phyloP scores from a whole-genome alignment of 2,797 vertebrate species.

The Aldrovandia affinis region DNA sequence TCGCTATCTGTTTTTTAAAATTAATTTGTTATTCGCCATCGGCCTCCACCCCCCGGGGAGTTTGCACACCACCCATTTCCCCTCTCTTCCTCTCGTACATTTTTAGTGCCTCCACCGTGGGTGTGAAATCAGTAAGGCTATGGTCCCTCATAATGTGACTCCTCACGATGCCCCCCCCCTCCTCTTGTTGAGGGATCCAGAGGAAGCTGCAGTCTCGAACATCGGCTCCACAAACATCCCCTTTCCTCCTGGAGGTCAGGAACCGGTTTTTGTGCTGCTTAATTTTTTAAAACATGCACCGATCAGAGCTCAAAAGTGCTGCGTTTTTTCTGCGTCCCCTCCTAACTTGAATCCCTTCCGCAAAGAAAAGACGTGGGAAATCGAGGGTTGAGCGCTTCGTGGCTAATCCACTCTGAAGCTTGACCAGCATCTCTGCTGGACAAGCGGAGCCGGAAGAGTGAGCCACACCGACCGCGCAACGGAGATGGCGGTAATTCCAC shows the following conservation, averaged over 20 bases:
- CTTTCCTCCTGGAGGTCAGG: not conserved
- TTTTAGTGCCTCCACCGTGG: slow-evolving; percentile 1
- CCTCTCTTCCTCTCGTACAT: slow-evolving; percentile 38
- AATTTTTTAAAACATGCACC: not conserved
- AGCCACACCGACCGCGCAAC: no score
- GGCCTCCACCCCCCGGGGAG: slow-evolving; percentile 54
- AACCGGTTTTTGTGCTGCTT: not conserved
- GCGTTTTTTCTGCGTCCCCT: not conserved
- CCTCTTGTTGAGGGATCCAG: not conserved
- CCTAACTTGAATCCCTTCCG: slow-evolving; percentile 13
- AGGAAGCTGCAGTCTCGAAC: no score
- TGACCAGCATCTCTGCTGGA: slow-evolving; percentile 25
- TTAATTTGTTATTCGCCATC: slow-evolving; percentile 80
- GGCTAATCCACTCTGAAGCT: not conserved
- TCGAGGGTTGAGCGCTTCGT: slow-evolving; percentile 32
- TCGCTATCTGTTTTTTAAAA: slow-evolving; percentile 74
- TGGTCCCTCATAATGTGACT: slow-evolving; percentile 9
- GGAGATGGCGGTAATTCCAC: no score
- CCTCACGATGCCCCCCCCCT: slow-evolving; percentile 10
- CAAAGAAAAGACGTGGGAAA: slow-evolving; percentile 25
- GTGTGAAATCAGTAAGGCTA: not conserved
- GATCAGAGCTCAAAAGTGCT: not conserved
- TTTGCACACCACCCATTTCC: not conserved
- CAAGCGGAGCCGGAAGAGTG: no score
- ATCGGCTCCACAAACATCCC: not conserved